These are phyloP conservation scores for Novumbra hubbsi DNA, from an alignment of 2,797 vertebrate species.

Conservation along the genomic window DNA sequence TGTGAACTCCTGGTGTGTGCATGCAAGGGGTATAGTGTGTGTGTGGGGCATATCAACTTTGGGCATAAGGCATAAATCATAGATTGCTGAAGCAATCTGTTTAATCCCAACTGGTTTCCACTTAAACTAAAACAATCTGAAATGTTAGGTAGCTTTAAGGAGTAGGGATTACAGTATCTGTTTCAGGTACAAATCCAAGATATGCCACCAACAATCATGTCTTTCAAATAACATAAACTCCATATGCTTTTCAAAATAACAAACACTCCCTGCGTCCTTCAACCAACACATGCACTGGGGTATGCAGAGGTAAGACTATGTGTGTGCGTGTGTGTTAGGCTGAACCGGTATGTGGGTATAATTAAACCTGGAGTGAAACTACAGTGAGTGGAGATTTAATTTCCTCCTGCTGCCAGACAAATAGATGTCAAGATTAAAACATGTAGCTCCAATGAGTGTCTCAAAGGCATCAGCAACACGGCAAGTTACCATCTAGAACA, in stretches of 20 bases:
- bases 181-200: neutral
- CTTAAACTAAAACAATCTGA: neutral
- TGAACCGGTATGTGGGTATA: constrained; percentile 35
- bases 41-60: constrained; percentile 23
- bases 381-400: constrained; percentile 60
- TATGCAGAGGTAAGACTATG: neutral
- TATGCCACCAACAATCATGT: neutral
- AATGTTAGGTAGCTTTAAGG: neutral
- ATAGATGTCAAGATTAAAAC: constrained; percentile 62
- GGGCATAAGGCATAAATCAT: neutral
- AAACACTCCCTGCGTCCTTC: neutral
- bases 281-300: neutral
- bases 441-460: constrained; percentile 55
- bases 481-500: constrained; percentile 59
- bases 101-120: neutral
- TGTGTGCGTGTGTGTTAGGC: constrained; percentile 6
- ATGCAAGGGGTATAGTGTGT: constrained; percentile 22
- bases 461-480: constrained; percentile 43
- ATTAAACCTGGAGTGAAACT: constrained; percentile 37
- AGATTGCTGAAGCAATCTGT: neutral
- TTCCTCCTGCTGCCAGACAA: constrained; percentile 60
- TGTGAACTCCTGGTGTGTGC: neutral
- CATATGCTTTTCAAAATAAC: neutral
- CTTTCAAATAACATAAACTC: neutral
- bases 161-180: neutral